Evolutionary conservation across 2,113 vertebrate species (phyloP), one percentile per base, ranked within the genome.

Genomic region (Xenopus laevis): DNA sequence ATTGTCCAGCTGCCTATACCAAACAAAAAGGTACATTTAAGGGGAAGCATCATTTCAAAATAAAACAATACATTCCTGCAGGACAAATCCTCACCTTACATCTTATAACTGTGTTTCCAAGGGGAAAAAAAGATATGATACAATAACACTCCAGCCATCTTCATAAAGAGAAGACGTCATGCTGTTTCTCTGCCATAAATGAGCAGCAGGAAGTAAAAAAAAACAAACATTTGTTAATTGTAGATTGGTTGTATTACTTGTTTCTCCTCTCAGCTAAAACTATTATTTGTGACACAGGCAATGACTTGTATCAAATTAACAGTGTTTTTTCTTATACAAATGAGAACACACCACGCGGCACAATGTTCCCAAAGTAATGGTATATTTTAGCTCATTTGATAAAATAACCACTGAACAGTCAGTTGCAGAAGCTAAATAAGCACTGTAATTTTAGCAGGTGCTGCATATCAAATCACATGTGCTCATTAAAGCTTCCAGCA

Each of bases 231-330:
- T 66, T 74, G 15, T 67, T 60, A 65, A 66, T 58, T 50, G 46
- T 6, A 74, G 15, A 52, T n/a, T 50, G 63, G 55, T 65, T 33
- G 55, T 16, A 52, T 61, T 12, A 47, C 55, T 67, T 74, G 61
- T 50, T 61, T 67, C 60, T 33, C 64, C 33, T 40, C 8, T 6
- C 33, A 40, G 8, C 27, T 47, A 52, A 33, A 8, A 23, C 72
- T 61, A 68, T 74, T 61, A 74, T 74, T 74, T 68, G 52, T 74
- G 65, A 74, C 72, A 52, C 65, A 68, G 72, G 53, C 67, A 74
- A 60, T 74, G 72, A 68, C 65, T 68, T 74, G 64, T 46, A 74
- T 68, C 72, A 68, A 74, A 74, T 74, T 74, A 74, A 45, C 7
- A 27, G 8, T 40, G 40, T 44, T 64, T 16, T 40, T 11, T 27